phyloP scores from a whole-genome alignment of 2,888 invertebrate genomes.

The Cephonodes hylas region DNA sequence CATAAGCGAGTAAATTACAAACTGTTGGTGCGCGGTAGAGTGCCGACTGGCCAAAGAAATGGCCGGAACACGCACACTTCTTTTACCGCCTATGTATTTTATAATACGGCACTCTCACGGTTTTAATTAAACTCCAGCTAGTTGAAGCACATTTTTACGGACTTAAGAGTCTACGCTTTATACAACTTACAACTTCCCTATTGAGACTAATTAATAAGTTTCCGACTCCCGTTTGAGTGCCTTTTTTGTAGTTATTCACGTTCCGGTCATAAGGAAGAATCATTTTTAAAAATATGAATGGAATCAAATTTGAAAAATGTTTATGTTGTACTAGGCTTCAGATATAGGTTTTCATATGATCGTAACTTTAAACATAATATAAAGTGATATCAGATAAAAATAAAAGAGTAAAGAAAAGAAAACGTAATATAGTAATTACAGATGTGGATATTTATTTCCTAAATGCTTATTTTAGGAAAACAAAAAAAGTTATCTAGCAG shows the following conservation, averaged over 20 bases:
- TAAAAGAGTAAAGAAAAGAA: too few relatives aligned
- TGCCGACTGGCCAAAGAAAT: constrained; percentile 14
- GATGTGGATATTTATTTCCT: too few relatives aligned
- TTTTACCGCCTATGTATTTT: constrained; percentile 37
- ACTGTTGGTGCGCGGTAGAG: constrained; percentile 12
- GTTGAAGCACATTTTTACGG: constrained; percentile 48
- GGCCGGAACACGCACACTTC: constrained; percentile 10
- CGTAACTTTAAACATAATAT: too few relatives aligned
- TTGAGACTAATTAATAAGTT: constrained; percentile 15
- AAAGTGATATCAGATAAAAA: too few relatives aligned
- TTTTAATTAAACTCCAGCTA: constrained; percentile 67
- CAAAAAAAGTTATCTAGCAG: too few relatives aligned
- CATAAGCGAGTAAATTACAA: constrained; percentile 16
- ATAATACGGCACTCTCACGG: constrained; percentile 49
- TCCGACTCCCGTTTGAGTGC: not conserved
- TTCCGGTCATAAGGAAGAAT: not conserved
- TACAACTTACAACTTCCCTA: constrained; percentile 14
- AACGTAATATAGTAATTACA: too few relatives aligned
- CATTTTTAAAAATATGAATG: not conserved
- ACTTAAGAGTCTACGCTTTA: constrained; percentile 35
- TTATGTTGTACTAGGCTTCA: not conserved
- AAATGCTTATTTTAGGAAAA: too few relatives aligned
- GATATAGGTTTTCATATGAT: too few relatives aligned
- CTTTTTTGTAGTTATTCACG: constrained; percentile 3
- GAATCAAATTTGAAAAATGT: not conserved